Base-by-base conservation (phyloP, 2,797 vertebrate species). In the Takifugu ocellatus region DNA sequence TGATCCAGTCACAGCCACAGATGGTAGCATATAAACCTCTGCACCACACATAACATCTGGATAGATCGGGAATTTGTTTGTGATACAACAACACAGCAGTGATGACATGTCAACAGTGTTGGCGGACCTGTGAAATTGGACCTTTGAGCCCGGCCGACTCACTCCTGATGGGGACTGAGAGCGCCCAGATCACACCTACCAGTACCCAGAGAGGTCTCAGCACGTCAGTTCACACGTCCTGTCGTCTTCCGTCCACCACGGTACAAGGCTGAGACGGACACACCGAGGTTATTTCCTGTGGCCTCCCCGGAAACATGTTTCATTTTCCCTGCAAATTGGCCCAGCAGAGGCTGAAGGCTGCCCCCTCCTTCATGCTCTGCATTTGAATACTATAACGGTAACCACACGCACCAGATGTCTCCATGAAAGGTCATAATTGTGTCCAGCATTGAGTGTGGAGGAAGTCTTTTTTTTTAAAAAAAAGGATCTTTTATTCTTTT, bases 321-420 rank as follows among this genome's bases (percentile, higher is more conserved):
- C 56, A 66, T 83, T 86, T 82, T 84, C 82, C 54, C 57, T 78
- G 75, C 63, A 84, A 83, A 85, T 88, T 77, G 81, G 57, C 77
- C 70, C 72, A 77, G 74, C 62, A 53, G 42, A 81, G 56, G 75
- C 81, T 73, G 62, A 57, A 72, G 77, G 78, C 67, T 42, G 68
- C 64, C 73, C 62, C 63, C 57, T 25, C n/a, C 51, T 43, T 43
- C 54, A 46, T 66, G 58, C 50, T 47, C 8, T 51, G 54, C 72
- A 74, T 81, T 81, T 84, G 69, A 87, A 84, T 81, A 81, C 81
- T 58, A 33, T 3, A 29, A 29, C 63, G 75, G 39, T 51, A 62
- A 48, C 66, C 73, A 63, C 68, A 64, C 64, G 74, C 59, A 71
- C 79, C 72, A 71, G 66, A 80, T 69, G 64, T 80, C 64, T 77